Conservation (phyloP, 2,797 vertebrate genomes). For the Poecilia wingei region DNA sequence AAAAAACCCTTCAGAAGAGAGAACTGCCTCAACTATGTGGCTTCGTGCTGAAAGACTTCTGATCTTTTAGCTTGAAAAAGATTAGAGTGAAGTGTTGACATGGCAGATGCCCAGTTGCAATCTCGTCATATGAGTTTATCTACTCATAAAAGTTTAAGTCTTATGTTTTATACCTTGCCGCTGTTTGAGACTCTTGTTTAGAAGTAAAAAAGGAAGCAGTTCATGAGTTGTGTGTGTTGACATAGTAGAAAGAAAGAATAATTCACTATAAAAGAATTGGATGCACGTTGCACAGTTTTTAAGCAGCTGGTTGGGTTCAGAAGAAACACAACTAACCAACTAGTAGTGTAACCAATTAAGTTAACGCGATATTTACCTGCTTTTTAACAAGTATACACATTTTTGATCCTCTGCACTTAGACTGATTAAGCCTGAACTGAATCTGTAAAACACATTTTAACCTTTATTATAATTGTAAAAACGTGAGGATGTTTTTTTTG, state of each 20-base stretch:
- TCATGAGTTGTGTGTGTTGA: not conserved
- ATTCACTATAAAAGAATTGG: not conserved
- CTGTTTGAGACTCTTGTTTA: not conserved
- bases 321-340: not conserved
- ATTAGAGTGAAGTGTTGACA: not conserved
- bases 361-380: not conserved
- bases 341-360: too few species aligned
- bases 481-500: not conserved
- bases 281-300: not conserved
- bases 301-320: not conserved
- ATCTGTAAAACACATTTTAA: not conserved
- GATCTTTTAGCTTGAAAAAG: slow-evolving; percentile 16
- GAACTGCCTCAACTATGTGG: slow-evolving; percentile 16
- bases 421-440: not conserved
- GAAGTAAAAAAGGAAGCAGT: not conserved
- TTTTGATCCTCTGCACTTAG: not conserved
- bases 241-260: not conserved
- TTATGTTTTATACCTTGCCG: not conserved
- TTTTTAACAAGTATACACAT: not conserved
- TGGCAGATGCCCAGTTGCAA: not conserved
- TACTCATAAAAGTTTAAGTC: not conserved
- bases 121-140: not conserved
- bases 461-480: not conserved
- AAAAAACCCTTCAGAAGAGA: slow-evolving; percentile 13
- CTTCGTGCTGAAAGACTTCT: slow-evolving; percentile 17